Conservation (phyloP, 1,140 invertebrate genomes). For the Euura saliciscinereae region DNA sequence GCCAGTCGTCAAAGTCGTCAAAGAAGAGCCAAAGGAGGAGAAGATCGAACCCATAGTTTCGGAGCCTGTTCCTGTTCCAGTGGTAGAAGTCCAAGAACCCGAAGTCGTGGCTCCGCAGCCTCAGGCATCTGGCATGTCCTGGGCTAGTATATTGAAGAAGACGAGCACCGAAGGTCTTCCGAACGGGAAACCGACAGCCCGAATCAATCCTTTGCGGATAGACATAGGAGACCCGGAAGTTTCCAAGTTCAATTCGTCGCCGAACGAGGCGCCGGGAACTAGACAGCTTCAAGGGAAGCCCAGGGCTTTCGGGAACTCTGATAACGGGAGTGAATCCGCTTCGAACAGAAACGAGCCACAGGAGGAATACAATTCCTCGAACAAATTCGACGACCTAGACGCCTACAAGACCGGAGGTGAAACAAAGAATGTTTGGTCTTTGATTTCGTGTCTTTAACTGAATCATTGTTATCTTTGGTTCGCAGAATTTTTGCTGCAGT, state of each 20-base stretch:
- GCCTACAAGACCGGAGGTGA: constrained; percentile 72
- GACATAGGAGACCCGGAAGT: constrained; percentile 43
- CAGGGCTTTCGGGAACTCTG: constrained; percentile 7
- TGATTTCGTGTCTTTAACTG: constrained; percentile 1
- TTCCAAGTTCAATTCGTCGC: constrained; percentile 18
- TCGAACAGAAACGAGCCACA: constrained; percentile 35
- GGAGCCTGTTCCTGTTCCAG: constrained; percentile 9
- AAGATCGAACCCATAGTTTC: background rate
- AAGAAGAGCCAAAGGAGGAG: constrained; percentile 4
- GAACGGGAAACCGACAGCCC: constrained; percentile 9
- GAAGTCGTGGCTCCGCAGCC: background rate
- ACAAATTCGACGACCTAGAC: constrained; percentile 63
- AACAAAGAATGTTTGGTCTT: constrained; percentile 24
- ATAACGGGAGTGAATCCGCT: constrained; percentile 21
- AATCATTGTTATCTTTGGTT: constrained; percentile 42
- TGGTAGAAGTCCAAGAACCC: background rate
- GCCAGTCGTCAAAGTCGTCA: background rate
- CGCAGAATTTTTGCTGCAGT: constrained; percentile 74
- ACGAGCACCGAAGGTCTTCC: background rate
- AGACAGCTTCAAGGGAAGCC: background rate
- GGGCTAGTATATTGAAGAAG: constrained; percentile 20
- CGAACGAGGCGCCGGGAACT: background rate
- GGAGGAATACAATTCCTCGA: constrained; percentile 33
- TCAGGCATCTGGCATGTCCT: background rate
- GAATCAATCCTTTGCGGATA: constrained; percentile 2